Evolutionary conservation across 1,140 invertebrate genomes (phyloP).

Genomic region (Lordiphosa collinella): DNA sequence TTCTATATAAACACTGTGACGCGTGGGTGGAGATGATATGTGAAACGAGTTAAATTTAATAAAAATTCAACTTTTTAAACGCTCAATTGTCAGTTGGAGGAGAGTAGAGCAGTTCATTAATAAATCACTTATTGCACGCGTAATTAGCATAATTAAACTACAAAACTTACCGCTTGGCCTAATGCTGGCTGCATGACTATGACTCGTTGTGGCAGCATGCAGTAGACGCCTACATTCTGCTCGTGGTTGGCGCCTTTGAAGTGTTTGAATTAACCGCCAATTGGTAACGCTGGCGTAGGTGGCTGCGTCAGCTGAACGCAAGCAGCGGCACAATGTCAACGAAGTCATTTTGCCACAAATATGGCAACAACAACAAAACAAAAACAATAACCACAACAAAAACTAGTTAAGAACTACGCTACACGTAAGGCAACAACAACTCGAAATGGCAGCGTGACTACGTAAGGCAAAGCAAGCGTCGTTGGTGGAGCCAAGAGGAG

Average conservation of each 20-base stretch:
- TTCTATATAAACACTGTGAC: slow-evolving; percentile 3
- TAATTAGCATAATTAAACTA: slow-evolving; percentile 56
- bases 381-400: slow-evolving; percentile 50
- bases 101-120: slow-evolving; percentile 4
- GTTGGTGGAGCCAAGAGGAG: background rate
- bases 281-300: slow-evolving; percentile 33
- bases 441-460: slow-evolving; percentile 23
- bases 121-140: slow-evolving; percentile 67
- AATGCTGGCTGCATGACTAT: background rate
- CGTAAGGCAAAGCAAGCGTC: slow-evolving; percentile 28
- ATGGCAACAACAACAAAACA: slow-evolving; percentile 35
- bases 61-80: background rate
- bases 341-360: slow-evolving; percentile 56
- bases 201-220: slow-evolving; percentile 16
- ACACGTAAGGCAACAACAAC: slow-evolving; percentile 20
- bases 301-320: slow-evolving; percentile 33
- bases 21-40: slow-evolving; percentile 12
- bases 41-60: background rate
- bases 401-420: slow-evolving; percentile 39
- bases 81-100: slow-evolving; percentile 22
- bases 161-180: slow-evolving; percentile 53
- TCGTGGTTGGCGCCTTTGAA: slow-evolving; percentile 65
- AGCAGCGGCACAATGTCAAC: slow-evolving; percentile 49
- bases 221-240: slow-evolving; percentile 43
- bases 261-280: slow-evolving; percentile 51